Evolutionary conservation across 2,888 invertebrate genomes (phyloP), one percentile per base, ranked within the genome.

Genomic region (Heteromurus nitidus): DNA sequence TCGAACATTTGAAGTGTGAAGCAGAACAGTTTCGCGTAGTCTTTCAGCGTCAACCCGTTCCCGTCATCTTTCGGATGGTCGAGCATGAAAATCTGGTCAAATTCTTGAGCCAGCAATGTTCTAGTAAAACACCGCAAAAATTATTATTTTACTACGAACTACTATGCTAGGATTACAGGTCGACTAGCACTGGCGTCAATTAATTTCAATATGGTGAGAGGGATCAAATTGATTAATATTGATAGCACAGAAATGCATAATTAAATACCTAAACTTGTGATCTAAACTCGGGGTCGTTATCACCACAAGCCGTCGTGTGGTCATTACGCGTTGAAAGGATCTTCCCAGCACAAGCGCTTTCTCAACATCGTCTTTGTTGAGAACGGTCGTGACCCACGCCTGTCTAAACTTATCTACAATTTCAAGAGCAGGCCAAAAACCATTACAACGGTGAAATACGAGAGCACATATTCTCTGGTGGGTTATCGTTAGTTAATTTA

Each of bases 351-450:
- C 77, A 20, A 77, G 53, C 0, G 77, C 77, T 22, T 60, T 69
- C 13, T 47, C 50, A 5, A 77, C 62, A 53, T 77, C 55, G 0
- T 69, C 53, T 2, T 64, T 36, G 1, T n/a, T 28, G 3, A 77
- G 28, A 3, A 69, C 77, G n/a, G 60, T 31, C 3, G 77, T 77
- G 0, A 77, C 70, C 69, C 69, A 77, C 1, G 69, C 77, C n/a
- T 67, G 67, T 24, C 64, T 50, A 0, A 55, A 18, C 22, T 18
- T 31, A 55, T 69, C 69, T 69, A 24, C 36, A 24, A n/a, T n/a
- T n/a, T n/a, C n/a, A n/a, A n/a, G n/a, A n/a, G n/a, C n/a, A n/a
- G n/a, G n/a, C n/a, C n/a, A n/a, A n/a, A n/a, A n/a, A n/a, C n/a
- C n/a, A n/a, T n/a, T n/a, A n/a, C n/a, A n/a, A n/a, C n/a, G n/a